phyloP scores from a whole-genome alignment of 2,797 vertebrate species.

The Pelochelys cantorii region DNA sequence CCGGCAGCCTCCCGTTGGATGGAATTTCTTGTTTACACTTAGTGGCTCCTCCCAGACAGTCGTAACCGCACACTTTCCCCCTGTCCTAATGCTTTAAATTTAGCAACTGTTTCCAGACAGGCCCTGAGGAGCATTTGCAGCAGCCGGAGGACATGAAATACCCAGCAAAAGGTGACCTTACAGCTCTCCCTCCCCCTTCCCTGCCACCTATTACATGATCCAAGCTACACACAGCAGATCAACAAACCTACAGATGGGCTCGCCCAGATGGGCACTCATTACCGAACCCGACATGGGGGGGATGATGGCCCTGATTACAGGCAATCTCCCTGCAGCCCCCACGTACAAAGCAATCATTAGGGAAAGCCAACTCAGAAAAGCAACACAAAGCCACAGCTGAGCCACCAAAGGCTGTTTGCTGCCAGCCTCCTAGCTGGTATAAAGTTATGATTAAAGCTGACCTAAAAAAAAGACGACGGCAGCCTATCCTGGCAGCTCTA shows the following conservation, averaged over 20 bases:
- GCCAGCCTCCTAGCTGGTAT: background rate
- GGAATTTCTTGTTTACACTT: background rate
- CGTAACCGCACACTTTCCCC: background rate
- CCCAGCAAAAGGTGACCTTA: background rate
- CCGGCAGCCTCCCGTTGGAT: background rate
- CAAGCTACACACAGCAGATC: background rate
- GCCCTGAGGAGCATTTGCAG: background rate
- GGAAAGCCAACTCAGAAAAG: background rate
- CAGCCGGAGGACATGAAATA: background rate
- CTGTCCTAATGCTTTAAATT: background rate
- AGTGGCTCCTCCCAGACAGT: background rate
- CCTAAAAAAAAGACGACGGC: background rate
- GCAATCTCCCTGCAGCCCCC: background rate
- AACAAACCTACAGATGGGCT: background rate
- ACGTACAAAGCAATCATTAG: background rate
- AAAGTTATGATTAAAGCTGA: background rate
- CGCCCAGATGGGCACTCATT: background rate
- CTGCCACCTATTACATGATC: background rate
- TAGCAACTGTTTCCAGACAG: slow-evolving; percentile 30
- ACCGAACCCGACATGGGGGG: background rate
- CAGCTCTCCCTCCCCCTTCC: accelerated
- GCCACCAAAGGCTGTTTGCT: background rate
- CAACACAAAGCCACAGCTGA: accelerated
- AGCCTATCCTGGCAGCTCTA: background rate
- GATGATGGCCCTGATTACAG: accelerated